Base-by-base conservation (phyloP, 2,888 invertebrate genomes). In the Lordiphosa fenestrarum region DNA sequence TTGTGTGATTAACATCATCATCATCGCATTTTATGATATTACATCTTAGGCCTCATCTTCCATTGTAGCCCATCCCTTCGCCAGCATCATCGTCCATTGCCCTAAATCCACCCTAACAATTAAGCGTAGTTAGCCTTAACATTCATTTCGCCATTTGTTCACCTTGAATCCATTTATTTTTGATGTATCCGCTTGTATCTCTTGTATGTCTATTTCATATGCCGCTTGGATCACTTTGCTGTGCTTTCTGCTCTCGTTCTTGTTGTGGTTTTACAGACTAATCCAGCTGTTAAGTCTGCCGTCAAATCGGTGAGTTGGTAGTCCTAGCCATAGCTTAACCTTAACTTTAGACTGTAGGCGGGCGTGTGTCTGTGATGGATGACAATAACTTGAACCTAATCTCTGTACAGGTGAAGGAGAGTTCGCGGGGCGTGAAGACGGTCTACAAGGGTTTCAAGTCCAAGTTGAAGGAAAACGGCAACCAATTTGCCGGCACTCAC, bases 281-380 rank as follows among this genome's bases (percentile, higher is more conserved):
- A 97, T 91, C 97, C 97, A 86, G 96, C 96, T 86, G 94, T 97
- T 90, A 96, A 95, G 91, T 95, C 95, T 90, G 97, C 97, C 86
- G 96, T 97, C 61, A 96, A 96, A 92, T 94, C 95, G 92, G 97
- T 97, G 93, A 95, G 95, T 30, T 94, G 88, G 87, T 71, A 51
- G 71, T 58, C 44, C 38, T 36, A 41, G 48, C 37, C 42, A 25
- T 25, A 52, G 23, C 19, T 42, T 25, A 6, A 15, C 21, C 9
- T 35, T 40, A 7, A 54, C 36, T 9, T 21, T 39, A 15, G 10
- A 30, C 12, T 36, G 23, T 25, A 12, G 25, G 38, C 38, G 25
- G 52, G 7, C 42, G 33, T 12, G 10, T n/a, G 52, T 21, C 19
- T 48, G 4, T 12, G 2, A 2, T 7, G n/a, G 6, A 30, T 50